Base-by-base conservation (phyloP, 2,113 vertebrate genomes). In the Boulengeromyrus knoepffleri region DNA sequence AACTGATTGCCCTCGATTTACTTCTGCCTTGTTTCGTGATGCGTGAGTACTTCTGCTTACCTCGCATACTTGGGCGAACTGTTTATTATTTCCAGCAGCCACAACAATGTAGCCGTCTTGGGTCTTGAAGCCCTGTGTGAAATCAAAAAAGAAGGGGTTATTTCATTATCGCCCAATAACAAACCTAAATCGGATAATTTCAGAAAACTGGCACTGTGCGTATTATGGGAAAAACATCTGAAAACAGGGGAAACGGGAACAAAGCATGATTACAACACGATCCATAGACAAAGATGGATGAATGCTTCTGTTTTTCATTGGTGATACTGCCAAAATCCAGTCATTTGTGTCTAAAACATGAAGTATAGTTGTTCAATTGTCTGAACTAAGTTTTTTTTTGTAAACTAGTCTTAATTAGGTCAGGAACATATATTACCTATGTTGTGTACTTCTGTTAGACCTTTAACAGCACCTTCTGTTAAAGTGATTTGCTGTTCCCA, bases 51-150 rank as follows among this genome's bases (percentile, higher is more conserved):
- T 80, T 85, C 24, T 21, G 92, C 89, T 96, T 95, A 99, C 98
- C 95, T 97, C 96, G 94, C 98, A 99, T 62, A 98, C 92, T 89
- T 92, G 95, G 90, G 96, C 92, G 94, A 98, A 99, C 92, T 99
- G 98, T 39, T 95, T 95, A 91, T 99, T 94, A 87, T 98, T 99
- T 91, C 97, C 98, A 90, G 98, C 96, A 91, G 97, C 98, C 31
- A 99, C 95, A 50, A 99, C 95, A 0, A 99, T 53, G 93, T 97
- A 97, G 88, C 97, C 97, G 58, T 99, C 97, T 93, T 95, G 96
- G 90, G 97, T 98, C 92, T 93, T 96, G 94, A 99, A 99, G 87
- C 96, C 97, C 98, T 99, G 93, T 46, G 52, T 36, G 84, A 83
- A 93, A 94, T 88, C 94, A 88, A 88, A 31, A 91, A 19, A 10